A percentile compares a stretch with the other conserved stretches of the same genome.
Conservation (phyloP, 2,797 vertebrate species). For the Enteromius unitaeniatus region DNA sequence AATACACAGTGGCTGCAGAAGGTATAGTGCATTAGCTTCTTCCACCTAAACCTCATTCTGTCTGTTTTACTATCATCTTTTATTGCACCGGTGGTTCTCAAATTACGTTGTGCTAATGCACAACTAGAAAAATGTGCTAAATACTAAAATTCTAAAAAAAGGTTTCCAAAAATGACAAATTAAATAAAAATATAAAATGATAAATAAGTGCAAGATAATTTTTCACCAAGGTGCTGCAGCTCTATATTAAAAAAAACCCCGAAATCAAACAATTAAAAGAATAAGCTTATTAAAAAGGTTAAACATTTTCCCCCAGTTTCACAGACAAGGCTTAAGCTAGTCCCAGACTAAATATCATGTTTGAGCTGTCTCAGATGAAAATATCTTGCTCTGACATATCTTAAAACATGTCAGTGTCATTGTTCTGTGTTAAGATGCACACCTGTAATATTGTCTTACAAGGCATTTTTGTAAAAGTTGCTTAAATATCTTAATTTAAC, state of each 20-base stretch:
- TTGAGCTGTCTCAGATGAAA: too few relatives aligned
- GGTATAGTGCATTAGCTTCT: constrained; percentile 69
- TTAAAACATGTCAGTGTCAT: too few relatives aligned
- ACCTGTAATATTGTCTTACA: too few relatives aligned
- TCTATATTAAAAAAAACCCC: neutral
- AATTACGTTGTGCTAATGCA: neutral
- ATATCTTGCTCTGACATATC: too few relatives aligned
- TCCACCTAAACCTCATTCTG: constrained; percentile 11
- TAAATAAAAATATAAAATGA: too few relatives aligned
- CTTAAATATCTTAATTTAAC: too few relatives aligned
- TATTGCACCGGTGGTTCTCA: neutral
- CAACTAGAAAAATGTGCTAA: neutral
- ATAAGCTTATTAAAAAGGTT: neutral
- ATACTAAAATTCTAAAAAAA: neutral
- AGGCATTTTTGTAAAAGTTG: too few relatives aligned
- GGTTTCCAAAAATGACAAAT: neutral
- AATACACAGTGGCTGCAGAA: constrained; percentile 87
- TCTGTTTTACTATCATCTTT: constrained; percentile 1
- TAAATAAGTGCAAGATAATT: too few relatives aligned
- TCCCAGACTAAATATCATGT: too few relatives aligned
- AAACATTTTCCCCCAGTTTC: neutral
- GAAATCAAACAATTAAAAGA: neutral
- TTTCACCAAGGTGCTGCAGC: neutral
- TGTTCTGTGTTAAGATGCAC: too few relatives aligned
- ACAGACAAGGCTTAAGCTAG: too few relatives aligned